Evolutionary conservation across 1,140 invertebrate genomes (phyloP), one percentile per base, ranked within the genome.

Genomic region (Apis laboriosa): DNA sequence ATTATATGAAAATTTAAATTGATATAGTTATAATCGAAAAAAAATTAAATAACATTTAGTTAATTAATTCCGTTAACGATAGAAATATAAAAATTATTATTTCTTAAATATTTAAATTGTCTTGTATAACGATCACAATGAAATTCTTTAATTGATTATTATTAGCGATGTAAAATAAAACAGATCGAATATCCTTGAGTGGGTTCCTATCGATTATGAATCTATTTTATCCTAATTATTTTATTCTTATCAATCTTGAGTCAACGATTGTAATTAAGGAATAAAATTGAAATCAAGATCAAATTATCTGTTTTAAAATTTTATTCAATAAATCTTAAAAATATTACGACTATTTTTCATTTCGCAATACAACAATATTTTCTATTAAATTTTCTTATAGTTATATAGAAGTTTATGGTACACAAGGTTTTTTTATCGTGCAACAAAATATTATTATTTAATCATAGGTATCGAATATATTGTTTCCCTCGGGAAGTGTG

Each of bases 391-490:
- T 28, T 55, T 17, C 28, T 43, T n/a, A 21, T 58, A n/a, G 19
- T 34, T 13, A n/a, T 13, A n/a, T 2, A 13, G 5, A 28, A 58
- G 49, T 24, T n/a, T 17, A 12, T 1, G 1, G 9, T 8, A n/a
- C 21, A 11, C 8, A 73, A 72, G 15, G 17, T 58, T 21, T 56
- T 24, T 71, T 24, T 71, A 56, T 5, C 53, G 11, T 0, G 19
- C 17, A n/a, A 15, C 53, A 51, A 78, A 70, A 49, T 70, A 34
- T 79, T n/a, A 15, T 79, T 83, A 63, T 60, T 49, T 73, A 75
- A 17, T 61, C 80, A 71, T 83, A 71, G 76, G 68, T 87, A 86
- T 86, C 86, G 84, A 72, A 63, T 76, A 67, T 66, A 74, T 55
- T 76, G 53, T 72, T 78, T 71, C 56, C 43, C 70, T 63, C 72